Conservation (phyloP, 2,888 invertebrate species). For the Pollenia labialis region DNA sequence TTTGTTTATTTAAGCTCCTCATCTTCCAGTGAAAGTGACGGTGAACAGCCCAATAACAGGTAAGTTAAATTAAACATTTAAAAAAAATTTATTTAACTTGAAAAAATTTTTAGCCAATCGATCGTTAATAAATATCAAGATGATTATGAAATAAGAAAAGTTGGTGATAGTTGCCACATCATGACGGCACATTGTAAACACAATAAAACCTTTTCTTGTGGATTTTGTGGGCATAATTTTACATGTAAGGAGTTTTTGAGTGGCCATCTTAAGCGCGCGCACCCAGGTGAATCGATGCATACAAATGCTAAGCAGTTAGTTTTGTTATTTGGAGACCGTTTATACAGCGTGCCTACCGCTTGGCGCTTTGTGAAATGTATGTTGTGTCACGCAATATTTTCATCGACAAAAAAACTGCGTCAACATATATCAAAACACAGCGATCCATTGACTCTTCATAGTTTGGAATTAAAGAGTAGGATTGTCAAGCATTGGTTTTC, state of each 20-base stretch:
- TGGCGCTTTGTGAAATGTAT: conserved; percentile 80
- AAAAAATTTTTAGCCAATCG: too few relatives aligned
- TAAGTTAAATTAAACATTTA: background rate
- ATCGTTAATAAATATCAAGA: conserved; percentile 1
- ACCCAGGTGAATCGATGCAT: conserved; percentile 69
- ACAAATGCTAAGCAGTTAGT: conserved; percentile 74
- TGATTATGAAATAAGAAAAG: conserved; percentile 25
- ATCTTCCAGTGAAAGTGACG: background rate
- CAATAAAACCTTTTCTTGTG: conserved; percentile 74
- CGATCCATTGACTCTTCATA: conserved; percentile 65
- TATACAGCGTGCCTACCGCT: conserved; percentile 76
- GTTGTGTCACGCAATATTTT: conserved; percentile 78
- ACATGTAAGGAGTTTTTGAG: conserved; percentile 78
- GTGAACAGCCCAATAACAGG: background rate
- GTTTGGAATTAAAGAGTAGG: conserved; percentile 74
- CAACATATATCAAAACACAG: conserved; percentile 78
- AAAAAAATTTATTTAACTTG: too few relatives aligned
- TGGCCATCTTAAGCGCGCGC: conserved; percentile 75
- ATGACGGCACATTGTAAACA: conserved; percentile 76
- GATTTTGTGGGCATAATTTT: conserved; percentile 76
- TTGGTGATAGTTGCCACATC: conserved; percentile 77
- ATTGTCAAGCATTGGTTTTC: conserved; percentile 74
- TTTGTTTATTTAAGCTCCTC: background rate
- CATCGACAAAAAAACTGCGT: conserved; percentile 76
- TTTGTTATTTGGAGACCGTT: conserved; percentile 78